Percentiles rank a stretch among this genome's conserved stretches.
Evolutionary conservation across 2,797 vertebrate genomes (phyloP).

Genomic region (Enteromius argenteus): DNA sequence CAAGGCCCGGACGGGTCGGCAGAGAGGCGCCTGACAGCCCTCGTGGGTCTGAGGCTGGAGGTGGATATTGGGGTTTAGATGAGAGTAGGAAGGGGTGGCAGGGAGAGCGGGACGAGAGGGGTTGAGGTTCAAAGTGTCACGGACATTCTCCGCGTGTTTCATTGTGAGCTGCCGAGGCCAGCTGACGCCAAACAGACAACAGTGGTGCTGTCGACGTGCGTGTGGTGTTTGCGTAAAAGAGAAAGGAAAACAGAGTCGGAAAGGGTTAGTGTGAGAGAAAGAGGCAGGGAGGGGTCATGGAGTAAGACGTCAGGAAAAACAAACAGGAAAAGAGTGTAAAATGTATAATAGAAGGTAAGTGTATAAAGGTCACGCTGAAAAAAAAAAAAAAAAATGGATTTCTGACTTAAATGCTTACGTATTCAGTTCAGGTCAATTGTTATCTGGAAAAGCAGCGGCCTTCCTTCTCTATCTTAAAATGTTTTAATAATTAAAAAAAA

Average conservation of each 20-base stretch:
- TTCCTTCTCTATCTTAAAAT: not conserved
- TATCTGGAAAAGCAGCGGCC: not conserved
- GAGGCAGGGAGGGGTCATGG: not conserved
- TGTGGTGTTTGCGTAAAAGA: conserved; percentile 37
- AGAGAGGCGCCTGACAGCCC: conserved; percentile 49
- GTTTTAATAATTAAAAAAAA: not conserved
- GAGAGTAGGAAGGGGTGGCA: not conserved
- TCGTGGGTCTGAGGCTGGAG: conserved; percentile 22
- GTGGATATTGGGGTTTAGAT: conserved; percentile 24
- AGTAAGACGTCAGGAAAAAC: conserved; percentile 1
- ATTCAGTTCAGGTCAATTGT: not conserved
- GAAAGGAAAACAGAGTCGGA: conserved; percentile 19
- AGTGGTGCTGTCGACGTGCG: conserved; percentile 15
- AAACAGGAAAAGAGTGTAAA: conserved; percentile 26
- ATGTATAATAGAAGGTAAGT: not conserved
- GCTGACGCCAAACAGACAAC: conserved; percentile 38
- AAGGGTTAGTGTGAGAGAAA: conserved; percentile 23
- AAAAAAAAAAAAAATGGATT: not conserved
- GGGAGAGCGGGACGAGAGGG: conserved; percentile 65
- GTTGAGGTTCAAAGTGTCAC: conserved; percentile 68
- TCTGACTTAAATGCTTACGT: not conserved
- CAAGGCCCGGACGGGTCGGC: conserved; percentile 35
- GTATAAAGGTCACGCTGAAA: not conserved
- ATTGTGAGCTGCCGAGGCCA: conserved; percentile 77
- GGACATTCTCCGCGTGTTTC: conserved; percentile 78